A percentile compares a stretch with the other conserved stretches of the same genome.
Conservation (phyloP, 1,140 invertebrate genomes). For the Penaeus japonicus region DNA sequence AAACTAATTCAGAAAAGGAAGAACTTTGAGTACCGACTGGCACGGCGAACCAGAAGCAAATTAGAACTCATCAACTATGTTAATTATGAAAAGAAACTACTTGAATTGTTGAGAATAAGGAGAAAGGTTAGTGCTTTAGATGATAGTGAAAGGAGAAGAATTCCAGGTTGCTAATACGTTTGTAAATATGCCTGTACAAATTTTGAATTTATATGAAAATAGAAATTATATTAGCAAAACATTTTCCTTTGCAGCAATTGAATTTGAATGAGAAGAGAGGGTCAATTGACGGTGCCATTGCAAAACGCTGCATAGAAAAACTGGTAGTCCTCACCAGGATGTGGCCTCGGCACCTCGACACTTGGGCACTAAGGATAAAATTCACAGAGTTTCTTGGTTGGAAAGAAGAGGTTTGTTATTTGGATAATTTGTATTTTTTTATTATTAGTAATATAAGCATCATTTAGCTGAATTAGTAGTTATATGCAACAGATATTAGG, state of each 20-base stretch:
- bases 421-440: too few relatives aligned
- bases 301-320: background rate
- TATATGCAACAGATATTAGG: too few relatives aligned
- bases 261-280: slow-evolving; percentile 13
- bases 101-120: slow-evolving; percentile 34
- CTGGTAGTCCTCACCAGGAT: background rate
- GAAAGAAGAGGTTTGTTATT: slow-evolving; percentile 26
- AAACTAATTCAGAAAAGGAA: slow-evolving; percentile 34
- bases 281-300: slow-evolving; percentile 13
- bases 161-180: background rate
- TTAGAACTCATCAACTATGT: slow-evolving; percentile 17
- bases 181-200: too few relatives aligned
- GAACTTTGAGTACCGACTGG: slow-evolving; percentile 26
- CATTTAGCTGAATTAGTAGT: too few relatives aligned
- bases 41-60: slow-evolving; percentile 15
- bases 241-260: slow-evolving; percentile 24
- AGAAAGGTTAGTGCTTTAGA: slow-evolving; percentile 21
- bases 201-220: background rate
- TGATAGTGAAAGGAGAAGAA: background rate
- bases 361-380: slow-evolving; percentile 30
- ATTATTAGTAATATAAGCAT: too few relatives aligned
- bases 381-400: slow-evolving; percentile 23
- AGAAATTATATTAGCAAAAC: background rate
- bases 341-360: slow-evolving; percentile 35
- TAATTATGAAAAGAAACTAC: slow-evolving; percentile 36